These are phyloP conservation scores for Eurypyga helias DNA, from an alignment of 2,113 vertebrate species.

Conservation along the genomic window DNA sequence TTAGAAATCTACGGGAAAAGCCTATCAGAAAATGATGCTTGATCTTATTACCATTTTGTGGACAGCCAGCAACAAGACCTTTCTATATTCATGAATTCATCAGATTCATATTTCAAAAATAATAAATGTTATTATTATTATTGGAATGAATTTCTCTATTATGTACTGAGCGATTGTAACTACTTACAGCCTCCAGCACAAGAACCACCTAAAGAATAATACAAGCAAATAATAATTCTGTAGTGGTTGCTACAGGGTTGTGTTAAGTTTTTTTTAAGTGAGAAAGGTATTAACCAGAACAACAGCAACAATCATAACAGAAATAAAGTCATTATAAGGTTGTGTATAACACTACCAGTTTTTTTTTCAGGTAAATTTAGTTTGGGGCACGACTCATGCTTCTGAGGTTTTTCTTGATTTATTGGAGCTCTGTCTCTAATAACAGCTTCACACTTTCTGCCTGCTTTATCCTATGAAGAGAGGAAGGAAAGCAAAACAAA, in stretches of 20 bases:
- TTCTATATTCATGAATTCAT: slow-evolving; percentile 47
- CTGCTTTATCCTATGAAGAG: not conserved
- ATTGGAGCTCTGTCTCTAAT: not conserved
- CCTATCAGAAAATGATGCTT: not conserved
- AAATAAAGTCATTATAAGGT: slow-evolving; percentile 30
- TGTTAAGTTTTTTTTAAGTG: not conserved
- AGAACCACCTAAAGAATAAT: slow-evolving; percentile 34
- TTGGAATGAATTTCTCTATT: slow-evolving; percentile 28
- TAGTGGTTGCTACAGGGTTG: not conserved
- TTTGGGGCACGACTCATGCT: not conserved
- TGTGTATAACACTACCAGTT: not conserved
- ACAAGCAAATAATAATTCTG: slow-evolving; percentile 20
- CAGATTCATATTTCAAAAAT: slow-evolving; percentile 27
- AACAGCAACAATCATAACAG: not conserved
- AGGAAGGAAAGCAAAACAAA: not conserved
- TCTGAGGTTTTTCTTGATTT: not conserved
- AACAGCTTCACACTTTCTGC: not conserved
- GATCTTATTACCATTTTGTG: not conserved
- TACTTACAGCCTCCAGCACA: slow-evolving; percentile 38
- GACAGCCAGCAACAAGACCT: slow-evolving; percentile 3
- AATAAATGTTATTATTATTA: slow-evolving; percentile 47
- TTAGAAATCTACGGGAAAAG: not conserved
- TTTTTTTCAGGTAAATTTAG: not conserved
- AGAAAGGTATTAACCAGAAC: slow-evolving; percentile 40
- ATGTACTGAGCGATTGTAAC: slow-evolving; percentile 29